phyloP scores from a whole-genome alignment of 2,888 invertebrate species.

The Ennomos fuscantarius region DNA sequence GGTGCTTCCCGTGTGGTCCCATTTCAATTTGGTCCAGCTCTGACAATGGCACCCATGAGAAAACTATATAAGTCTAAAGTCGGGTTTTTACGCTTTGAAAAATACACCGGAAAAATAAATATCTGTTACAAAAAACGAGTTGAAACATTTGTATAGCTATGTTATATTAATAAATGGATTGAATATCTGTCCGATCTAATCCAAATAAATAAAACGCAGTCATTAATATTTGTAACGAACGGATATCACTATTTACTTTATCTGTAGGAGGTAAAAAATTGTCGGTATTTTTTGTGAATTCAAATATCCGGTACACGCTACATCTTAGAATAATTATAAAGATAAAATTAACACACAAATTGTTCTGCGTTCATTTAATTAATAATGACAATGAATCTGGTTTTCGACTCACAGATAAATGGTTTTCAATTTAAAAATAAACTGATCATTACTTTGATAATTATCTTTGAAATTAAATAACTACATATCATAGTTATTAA shows the following conservation, averaged over 20 bases:
- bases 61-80: too few relatives aligned
- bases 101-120: too few relatives aligned
- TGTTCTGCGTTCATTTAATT: too few relatives aligned
- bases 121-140: too few relatives aligned
- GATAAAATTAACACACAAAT: not conserved
- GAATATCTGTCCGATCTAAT: not conserved
- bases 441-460: not conserved
- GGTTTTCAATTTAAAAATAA: not conserved
- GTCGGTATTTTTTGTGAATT: conserved; percentile 6
- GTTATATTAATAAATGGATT: not conserved
- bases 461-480: not conserved
- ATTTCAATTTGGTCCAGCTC: too few relatives aligned
- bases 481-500: too few relatives aligned
- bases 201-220: conserved; percentile 1
- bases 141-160: too few relatives aligned
- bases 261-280: not conserved
- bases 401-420: conserved; percentile 1
- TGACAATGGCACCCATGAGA: too few relatives aligned
- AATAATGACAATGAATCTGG: not conserved
- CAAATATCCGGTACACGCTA: not conserved
- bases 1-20: too few relatives aligned
- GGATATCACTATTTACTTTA: conserved; percentile 12
- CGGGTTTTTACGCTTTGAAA: too few relatives aligned
- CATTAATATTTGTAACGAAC: not conserved
- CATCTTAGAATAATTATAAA: not conserved